Evolutionary conservation across 2,797 vertebrate genomes (phyloP).

Genomic region (Chelidonichthys spinosus): DNA sequence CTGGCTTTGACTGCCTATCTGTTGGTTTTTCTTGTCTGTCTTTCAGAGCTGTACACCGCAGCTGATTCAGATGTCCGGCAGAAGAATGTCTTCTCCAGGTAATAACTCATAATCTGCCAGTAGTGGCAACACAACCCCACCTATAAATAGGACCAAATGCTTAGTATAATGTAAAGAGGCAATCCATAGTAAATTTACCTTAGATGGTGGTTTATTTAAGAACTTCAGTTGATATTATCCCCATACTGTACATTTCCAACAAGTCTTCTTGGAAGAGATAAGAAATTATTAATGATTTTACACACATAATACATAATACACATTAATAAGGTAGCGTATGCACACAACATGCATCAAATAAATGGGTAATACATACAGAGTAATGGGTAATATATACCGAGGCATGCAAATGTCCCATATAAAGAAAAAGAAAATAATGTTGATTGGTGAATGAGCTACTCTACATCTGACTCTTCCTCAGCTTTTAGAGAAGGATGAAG

Average conservation of each 20-base stretch:
- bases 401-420: not conserved
- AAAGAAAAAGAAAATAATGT: not conserved
- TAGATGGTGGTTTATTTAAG: not conserved
- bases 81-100: slow-evolving; percentile 69
- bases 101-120: slow-evolving; percentile 19
- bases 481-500: not conserved
- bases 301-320: too few species aligned
- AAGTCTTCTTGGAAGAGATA: not conserved
- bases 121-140: not conserved
- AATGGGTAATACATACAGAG: too few species aligned
- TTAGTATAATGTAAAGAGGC: not conserved
- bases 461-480: not conserved
- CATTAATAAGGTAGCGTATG: not conserved
- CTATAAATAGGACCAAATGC: not conserved
- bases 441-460: not conserved
- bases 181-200: not conserved
- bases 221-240: not conserved
- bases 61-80: slow-evolving; percentile 42
- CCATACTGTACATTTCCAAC: not conserved
- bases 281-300: too few species aligned
- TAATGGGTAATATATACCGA: slow-evolving; percentile 7
- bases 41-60: slow-evolving; percentile 38
- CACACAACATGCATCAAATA: not conserved
- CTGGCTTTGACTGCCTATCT: slow-evolving; percentile 12
- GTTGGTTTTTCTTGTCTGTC: slow-evolving; percentile 16